These are phyloP conservation scores for Cryptotermes secundus DNA, from an alignment of 1,140 invertebrate species.

Conservation along the genomic window DNA sequence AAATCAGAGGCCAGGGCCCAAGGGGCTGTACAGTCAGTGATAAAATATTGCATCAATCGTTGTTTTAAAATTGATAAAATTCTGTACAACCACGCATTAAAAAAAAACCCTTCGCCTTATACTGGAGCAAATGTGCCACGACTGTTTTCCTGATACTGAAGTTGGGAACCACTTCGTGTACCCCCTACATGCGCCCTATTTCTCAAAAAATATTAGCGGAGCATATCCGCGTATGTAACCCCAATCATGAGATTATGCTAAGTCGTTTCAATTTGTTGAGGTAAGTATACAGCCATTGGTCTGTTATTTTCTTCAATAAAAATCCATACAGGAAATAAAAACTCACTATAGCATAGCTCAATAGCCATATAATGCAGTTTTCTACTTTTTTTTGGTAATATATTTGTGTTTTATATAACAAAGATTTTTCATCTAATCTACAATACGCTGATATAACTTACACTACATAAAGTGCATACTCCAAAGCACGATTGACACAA, in stretches of 20 bases:
- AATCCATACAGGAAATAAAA: background rate
- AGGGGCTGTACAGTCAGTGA: no score
- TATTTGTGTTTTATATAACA: background rate
- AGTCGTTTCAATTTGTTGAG: background rate
- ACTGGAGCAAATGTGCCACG: no score
- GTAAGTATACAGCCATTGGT: background rate
- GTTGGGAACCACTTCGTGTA: background rate
- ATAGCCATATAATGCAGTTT: background rate
- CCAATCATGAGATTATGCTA: background rate
- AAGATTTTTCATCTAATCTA: conserved; percentile 14
- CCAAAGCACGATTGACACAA: background rate
- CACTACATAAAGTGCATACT: background rate
- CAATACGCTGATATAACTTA: conserved; percentile 8
- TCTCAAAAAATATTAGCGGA: background rate
- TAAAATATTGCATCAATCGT: no score
- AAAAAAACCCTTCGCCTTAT: no score
- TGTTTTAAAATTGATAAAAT: no score
- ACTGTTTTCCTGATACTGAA: background rate
- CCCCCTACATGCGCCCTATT: background rate
- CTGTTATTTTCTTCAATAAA: background rate
- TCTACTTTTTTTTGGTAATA: background rate
- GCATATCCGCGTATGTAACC: background rate
- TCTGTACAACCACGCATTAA: no score
- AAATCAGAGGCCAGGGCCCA: no score
- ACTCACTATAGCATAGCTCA: background rate